phyloP scores from a whole-genome alignment of 2,888 invertebrate genomes.

The Macrostomum cliftonense region DNA sequence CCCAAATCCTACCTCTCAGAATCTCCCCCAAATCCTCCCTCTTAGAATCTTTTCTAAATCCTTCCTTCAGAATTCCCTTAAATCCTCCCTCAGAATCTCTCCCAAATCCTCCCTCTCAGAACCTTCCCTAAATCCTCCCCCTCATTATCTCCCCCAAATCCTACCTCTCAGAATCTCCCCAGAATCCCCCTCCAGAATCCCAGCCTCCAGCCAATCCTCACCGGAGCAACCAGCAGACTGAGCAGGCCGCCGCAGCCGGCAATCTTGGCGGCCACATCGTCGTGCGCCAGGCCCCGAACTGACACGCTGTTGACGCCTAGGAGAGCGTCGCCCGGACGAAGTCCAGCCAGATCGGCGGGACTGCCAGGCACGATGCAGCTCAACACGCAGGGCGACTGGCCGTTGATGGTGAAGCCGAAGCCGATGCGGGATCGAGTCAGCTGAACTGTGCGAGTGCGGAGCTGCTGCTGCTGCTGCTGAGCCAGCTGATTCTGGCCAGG shows the following conservation, averaged over 20 bases:
- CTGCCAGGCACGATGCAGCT: constrained; percentile 74
- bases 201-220: neutral
- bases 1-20: too few species aligned
- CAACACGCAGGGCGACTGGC: constrained; percentile 80
- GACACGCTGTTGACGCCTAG: constrained; percentile 70
- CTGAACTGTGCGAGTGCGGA: constrained; percentile 47
- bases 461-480: neutral
- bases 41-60: too few species aligned
- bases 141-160: too few species aligned
- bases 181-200: too few species aligned
- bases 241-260: constrained; percentile 66
- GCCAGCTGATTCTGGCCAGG: neutral
- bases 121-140: too few species aligned
- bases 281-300: constrained; percentile 75
- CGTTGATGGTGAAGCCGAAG: constrained; percentile 91
- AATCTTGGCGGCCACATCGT: constrained; percentile 73
- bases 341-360: constrained; percentile 70
- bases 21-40: too few species aligned
- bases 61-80: too few species aligned
- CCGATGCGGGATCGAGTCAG: constrained; percentile 67
- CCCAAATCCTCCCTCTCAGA: too few species aligned
- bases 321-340: constrained; percentile 74
- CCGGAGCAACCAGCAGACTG: constrained; percentile 45
- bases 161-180: too few species aligned
- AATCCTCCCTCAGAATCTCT: too few species aligned